A percentile compares a stretch with the other conserved stretches of the same genome.
phyloP scores from a whole-genome alignment of 2,888 invertebrate genomes.

The Stenchaetothrips biformis region DNA sequence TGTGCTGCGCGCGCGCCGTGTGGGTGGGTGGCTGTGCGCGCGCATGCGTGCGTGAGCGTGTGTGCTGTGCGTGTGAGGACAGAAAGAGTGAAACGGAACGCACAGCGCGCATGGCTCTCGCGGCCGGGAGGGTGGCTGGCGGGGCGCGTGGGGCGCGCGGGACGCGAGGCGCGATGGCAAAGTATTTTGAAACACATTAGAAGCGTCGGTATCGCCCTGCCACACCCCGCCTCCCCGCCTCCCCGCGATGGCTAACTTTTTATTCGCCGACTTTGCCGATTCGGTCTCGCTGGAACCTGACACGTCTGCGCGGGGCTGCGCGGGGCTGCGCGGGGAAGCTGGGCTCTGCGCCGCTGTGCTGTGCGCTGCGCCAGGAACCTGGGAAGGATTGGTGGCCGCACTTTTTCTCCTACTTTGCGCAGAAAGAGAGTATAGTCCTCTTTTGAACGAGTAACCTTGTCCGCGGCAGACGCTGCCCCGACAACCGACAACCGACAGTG shows the following conservation, averaged over 20 bases:
- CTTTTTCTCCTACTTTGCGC: no score
- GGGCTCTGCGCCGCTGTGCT: no score
- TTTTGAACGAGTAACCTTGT: no score
- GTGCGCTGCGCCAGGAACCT: no score
- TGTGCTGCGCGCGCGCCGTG: background rate
- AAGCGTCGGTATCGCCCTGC: slow-evolving; percentile 15
- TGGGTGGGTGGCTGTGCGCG: background rate
- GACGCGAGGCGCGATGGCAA: background rate
- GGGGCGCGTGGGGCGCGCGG: background rate
- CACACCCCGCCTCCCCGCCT: background rate
- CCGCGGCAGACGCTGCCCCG: no score
- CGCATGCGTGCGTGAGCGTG: background rate
- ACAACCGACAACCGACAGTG: no score
- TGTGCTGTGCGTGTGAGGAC: background rate
- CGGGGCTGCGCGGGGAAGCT: no score
- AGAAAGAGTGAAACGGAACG: background rate
- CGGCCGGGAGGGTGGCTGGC: background rate
- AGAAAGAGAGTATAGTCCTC: no score
- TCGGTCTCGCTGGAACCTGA: slow-evolving; percentile 7
- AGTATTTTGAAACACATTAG: slow-evolving; percentile 25
- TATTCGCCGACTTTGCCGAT: slow-evolving; percentile 24
- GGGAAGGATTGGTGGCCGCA: no score
- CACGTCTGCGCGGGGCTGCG: background rate
- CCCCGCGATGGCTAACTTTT: slow-evolving; percentile 16
- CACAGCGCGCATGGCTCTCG: background rate